These are phyloP conservation scores for Leuctra nigra DNA, from an alignment of 2,888 invertebrate genomes.

Conservation along the genomic window DNA sequence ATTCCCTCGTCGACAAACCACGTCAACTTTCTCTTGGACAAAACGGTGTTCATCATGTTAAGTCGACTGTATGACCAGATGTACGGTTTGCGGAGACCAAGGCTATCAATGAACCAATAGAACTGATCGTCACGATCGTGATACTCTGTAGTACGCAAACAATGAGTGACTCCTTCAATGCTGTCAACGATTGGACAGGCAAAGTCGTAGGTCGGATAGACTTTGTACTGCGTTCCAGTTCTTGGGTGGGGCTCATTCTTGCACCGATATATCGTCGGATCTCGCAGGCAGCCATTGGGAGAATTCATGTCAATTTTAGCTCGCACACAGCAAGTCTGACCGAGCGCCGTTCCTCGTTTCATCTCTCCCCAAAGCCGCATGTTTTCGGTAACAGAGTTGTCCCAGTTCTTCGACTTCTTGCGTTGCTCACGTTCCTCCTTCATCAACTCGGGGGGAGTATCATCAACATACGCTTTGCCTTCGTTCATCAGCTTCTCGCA, in stretches of 20 bases:
- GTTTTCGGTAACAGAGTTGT: slow-evolving; percentile 77
- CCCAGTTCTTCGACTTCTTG: slow-evolving; percentile 74
- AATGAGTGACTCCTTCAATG: slow-evolving; percentile 95
- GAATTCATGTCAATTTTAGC: slow-evolving; percentile 98
- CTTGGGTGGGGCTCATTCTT: slow-evolving; percentile 92
- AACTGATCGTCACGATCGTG: slow-evolving; percentile 97
- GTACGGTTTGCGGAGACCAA: slow-evolving; percentile 80
- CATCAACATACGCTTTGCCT: slow-evolving; percentile 93
- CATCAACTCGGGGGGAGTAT: slow-evolving; percentile 93
- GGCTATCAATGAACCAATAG: slow-evolving; percentile 90
- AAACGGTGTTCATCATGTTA: slow-evolving; percentile 96
- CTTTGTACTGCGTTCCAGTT: slow-evolving; percentile 92
- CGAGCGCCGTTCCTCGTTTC: slow-evolving; percentile 71
- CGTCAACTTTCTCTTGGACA: slow-evolving; percentile 94
- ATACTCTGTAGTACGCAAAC: slow-evolving; percentile 96
- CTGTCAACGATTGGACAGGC: slow-evolving; percentile 99
- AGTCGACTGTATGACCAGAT: slow-evolving; percentile 96
- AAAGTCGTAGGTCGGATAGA: slow-evolving; percentile 99
- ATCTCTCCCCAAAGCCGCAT: slow-evolving; percentile 90
- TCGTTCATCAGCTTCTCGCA: slow-evolving; percentile 83
- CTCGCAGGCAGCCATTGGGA: slow-evolving; percentile 92
- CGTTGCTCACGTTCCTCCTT: slow-evolving; percentile 89
- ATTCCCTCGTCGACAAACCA: slow-evolving; percentile 94
- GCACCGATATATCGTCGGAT: slow-evolving; percentile 97
- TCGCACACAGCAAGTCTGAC: slow-evolving; percentile 87